Percentiles rank a stretch among this genome's conserved stretches.
These are phyloP conservation scores for Ectropis crepuscularia DNA, from an alignment of 2,888 invertebrate species.

Conservation along the genomic window DNA sequence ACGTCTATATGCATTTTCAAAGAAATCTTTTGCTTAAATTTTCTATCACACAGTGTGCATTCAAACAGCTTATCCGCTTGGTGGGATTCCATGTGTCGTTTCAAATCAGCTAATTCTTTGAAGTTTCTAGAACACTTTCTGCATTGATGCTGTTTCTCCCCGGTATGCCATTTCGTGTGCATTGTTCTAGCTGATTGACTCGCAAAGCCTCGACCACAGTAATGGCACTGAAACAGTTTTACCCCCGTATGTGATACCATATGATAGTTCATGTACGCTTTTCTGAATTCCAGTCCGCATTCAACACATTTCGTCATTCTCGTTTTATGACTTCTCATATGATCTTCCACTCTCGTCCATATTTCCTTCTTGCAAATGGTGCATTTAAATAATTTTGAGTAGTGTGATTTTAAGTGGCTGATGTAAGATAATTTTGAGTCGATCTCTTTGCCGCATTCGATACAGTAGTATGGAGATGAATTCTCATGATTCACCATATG, in stretches of 20 bases:
- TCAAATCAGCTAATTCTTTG: constrained; percentile 23
- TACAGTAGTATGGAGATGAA: constrained; percentile 34
- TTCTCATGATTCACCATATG: constrained; percentile 44
- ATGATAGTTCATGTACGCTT: constrained; percentile 32
- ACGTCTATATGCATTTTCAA: constrained; percentile 37
- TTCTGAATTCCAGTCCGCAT: constrained; percentile 11
- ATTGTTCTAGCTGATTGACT: neutral
- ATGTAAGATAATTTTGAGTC: constrained; percentile 22
- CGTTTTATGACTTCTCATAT: constrained; percentile 1
- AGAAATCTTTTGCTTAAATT: constrained; percentile 31
- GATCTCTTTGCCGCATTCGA: constrained; percentile 43
- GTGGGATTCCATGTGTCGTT: constrained; percentile 40
- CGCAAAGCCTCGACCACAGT: constrained; percentile 50
- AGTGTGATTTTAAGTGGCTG: constrained; percentile 47
- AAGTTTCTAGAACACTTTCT: constrained; percentile 37
- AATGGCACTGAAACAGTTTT: constrained; percentile 49
- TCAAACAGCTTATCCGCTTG: constrained; percentile 23
- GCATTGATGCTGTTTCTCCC: constrained; percentile 34
- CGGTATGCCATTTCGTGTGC: constrained; percentile 48
- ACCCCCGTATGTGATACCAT: constrained; percentile 50
- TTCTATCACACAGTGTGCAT: constrained; percentile 47
- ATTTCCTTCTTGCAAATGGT: constrained; percentile 4
- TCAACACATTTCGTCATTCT: constrained; percentile 8
- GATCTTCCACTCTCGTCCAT: neutral
- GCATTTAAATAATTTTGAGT: constrained; percentile 30